A percentile compares a stretch with the other conserved stretches of the same genome.
Conservation (phyloP, 2,888 invertebrate species). For the Synanthedon myopaeformis region DNA sequence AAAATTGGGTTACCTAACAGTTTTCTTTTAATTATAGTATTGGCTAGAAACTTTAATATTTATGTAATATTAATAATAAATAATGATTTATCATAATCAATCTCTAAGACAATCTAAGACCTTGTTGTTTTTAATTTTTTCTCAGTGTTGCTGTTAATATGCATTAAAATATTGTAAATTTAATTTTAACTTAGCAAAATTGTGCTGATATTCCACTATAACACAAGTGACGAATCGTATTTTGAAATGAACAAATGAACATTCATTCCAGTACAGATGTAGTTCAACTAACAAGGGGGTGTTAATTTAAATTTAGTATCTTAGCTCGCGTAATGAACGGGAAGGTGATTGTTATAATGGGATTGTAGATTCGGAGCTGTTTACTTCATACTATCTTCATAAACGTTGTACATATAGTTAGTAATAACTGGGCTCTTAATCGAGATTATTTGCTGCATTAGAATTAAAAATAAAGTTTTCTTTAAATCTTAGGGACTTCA, state of each 20-base stretch:
- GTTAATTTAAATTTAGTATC: conserved; percentile 71
- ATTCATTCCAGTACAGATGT: conserved; percentile 51
- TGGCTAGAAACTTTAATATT: too few relatives aligned
- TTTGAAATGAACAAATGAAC: conserved; percentile 56
- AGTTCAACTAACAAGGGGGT: conserved; percentile 65
- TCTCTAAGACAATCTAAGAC: too few relatives aligned
- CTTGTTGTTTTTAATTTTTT: too few relatives aligned
- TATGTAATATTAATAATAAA: too few relatives aligned
- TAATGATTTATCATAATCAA: too few relatives aligned
- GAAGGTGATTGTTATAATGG: conserved; percentile 67
- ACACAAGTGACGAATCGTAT: conserved; percentile 19
- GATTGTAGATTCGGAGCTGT: conserved; percentile 39
- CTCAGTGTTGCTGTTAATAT: too few relatives aligned
- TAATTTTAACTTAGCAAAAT: conserved; percentile 12
- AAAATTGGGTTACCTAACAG: too few relatives aligned
- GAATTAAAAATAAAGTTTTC: too few relatives aligned
- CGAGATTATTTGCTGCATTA: too few relatives aligned
- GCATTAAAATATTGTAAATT: conserved; percentile 4
- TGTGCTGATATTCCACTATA: conserved; percentile 10
- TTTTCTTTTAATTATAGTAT: too few relatives aligned
- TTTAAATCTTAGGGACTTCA: too few relatives aligned
- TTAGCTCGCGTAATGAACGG: conserved; percentile 63
- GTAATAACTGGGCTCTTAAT: too few relatives aligned
- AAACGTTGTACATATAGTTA: not conserved
- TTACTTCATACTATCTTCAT: not conserved